Percentiles rank a stretch among this genome's conserved stretches.
These are phyloP conservation scores for Pycnonotus jocosus DNA, from an alignment of 2,113 vertebrate species.

Conservation along the genomic window DNA sequence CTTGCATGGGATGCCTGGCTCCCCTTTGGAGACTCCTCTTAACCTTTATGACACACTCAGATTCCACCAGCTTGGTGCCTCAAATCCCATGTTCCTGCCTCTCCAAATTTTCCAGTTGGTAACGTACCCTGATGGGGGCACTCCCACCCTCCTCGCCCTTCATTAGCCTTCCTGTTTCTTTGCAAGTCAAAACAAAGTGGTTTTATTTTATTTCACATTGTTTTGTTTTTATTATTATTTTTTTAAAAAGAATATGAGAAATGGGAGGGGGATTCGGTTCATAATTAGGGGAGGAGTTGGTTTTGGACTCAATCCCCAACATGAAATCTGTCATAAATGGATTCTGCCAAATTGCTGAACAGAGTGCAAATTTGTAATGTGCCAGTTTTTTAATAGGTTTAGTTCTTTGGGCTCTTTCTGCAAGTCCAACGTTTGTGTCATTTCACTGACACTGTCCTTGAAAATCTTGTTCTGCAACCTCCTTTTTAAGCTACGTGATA, in stretches of 20 bases:
- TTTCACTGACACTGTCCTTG: conserved; percentile 64
- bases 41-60: conserved; percentile 48
- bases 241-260: background rate
- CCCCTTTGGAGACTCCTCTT: conserved; percentile 15
- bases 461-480: conserved; percentile 35
- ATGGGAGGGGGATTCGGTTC: conserved; percentile 1
- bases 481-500: background rate
- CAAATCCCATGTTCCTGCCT: conserved; percentile 14
- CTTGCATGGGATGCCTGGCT: conserved; percentile 52
- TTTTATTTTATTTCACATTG: background rate
- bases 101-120: conserved; percentile 66
- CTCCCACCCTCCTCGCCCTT: background rate
- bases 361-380: conserved; percentile 54
- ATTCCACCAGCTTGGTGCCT: conserved; percentile 26
- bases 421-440: conserved; percentile 51
- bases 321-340: conserved; percentile 73
- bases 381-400: conserved; percentile 73
- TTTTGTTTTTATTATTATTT: background rate
- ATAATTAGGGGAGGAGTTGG: conserved; percentile 69
- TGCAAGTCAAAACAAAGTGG: conserved; percentile 12
- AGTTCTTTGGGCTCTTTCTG: conserved; percentile 57
- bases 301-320: conserved; percentile 66
- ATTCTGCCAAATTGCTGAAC: conserved; percentile 74
- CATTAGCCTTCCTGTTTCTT: background rate
- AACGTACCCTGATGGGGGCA: background rate